These are phyloP conservation scores for Nomada ferruginata DNA, from an alignment of 2,888 invertebrate genomes.

Conservation along the genomic window DNA sequence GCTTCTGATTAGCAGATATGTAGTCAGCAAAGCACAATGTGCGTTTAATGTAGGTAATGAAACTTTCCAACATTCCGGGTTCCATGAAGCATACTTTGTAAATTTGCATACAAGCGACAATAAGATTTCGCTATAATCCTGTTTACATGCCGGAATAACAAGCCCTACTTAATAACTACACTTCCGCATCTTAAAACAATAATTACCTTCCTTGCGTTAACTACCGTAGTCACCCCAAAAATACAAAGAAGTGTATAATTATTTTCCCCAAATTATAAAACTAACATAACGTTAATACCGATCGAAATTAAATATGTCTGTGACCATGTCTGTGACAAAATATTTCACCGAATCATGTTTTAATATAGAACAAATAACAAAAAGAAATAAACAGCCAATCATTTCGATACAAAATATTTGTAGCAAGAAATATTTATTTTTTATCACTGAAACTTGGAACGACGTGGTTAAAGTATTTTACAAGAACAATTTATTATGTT, in stretches of 20 bases:
- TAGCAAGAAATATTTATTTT: no score
- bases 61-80: slow-evolving; percentile 23
- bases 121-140: slow-evolving; percentile 19
- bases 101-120: slow-evolving; percentile 18
- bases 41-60: slow-evolving; percentile 13
- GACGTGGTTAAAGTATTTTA: neutral
- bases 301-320: neutral
- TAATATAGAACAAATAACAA: no score
- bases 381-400: no score
- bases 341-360: no score
- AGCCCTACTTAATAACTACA: neutral
- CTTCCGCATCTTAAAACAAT: neutral
- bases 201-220: neutral
- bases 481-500: neutral
- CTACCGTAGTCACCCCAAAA: neutral
- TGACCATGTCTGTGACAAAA: neutral
- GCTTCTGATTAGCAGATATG: slow-evolving; percentile 2
- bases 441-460: no score
- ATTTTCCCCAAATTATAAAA: neutral
- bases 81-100: slow-evolving; percentile 15
- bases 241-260: neutral
- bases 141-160: slow-evolving; percentile 1
- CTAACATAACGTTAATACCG: neutral
- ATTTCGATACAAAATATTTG: no score
- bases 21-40: neutral